These are phyloP conservation scores for Anarhynchus alexandrinus DNA, from an alignment of 2,113 vertebrate species.

Conservation along the genomic window DNA sequence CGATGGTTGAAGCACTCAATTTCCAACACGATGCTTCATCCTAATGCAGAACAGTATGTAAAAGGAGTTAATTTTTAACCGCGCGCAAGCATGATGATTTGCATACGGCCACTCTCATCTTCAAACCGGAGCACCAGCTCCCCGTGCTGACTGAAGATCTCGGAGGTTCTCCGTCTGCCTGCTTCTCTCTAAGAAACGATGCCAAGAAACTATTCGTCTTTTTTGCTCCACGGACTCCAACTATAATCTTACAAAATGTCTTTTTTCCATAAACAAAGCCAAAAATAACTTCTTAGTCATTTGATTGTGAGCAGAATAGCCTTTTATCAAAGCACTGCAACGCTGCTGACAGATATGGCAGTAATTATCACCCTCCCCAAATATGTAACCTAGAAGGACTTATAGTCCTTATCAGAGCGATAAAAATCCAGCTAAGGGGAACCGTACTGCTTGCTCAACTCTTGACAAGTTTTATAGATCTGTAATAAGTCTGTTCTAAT, in stretches of 20 bases:
- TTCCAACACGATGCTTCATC: not conserved
- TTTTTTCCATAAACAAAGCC: conserved; percentile 73
- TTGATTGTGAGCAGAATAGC: conserved; percentile 63
- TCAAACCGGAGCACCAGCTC: not conserved
- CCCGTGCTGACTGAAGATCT: not conserved
- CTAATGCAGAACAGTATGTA: not conserved
- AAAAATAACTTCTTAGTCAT: conserved; percentile 68
- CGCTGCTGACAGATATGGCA: conserved; percentile 33
- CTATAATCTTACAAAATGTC: conserved; percentile 62
- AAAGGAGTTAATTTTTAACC: not conserved
- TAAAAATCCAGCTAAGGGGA: conserved; percentile 13
- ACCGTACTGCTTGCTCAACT: not conserved
- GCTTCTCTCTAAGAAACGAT: not conserved
- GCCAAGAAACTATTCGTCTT: conserved; percentile 54
- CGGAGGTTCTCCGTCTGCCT: not conserved
- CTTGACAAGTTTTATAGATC: not conserved
- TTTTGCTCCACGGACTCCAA: conserved; percentile 55
- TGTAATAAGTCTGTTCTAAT: not conserved
- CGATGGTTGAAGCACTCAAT: not conserved
- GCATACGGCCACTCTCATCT: not conserved
- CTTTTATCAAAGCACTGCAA: conserved; percentile 45
- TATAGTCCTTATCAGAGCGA: not conserved
- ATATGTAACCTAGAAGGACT: conserved; percentile 20
- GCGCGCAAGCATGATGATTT: not conserved
- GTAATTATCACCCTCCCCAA: conserved; percentile 41